Percentiles rank a stretch among this genome's conserved stretches.
These are phyloP conservation scores for Ophioderma brevispina DNA, from an alignment of 35 echinoderm and acorn worm genomes.

Conservation along the genomic window DNA sequence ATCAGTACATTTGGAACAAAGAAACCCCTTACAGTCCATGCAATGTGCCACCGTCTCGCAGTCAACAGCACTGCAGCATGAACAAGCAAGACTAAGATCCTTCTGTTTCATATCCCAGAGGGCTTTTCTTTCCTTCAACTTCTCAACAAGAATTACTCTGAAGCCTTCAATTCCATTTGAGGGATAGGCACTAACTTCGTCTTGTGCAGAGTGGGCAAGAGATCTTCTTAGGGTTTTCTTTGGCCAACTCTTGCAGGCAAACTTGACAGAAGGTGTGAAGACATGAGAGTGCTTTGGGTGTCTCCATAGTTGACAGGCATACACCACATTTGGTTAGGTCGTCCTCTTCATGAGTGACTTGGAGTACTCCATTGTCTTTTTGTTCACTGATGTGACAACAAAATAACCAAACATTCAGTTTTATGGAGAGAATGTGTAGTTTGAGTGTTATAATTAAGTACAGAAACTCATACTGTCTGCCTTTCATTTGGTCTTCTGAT, in stretches of 20 bases:
- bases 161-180: neutral
- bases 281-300: neutral
- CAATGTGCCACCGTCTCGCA: neutral
- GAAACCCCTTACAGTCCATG: neutral
- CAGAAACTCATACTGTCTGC: too few species aligned
- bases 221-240: neutral
- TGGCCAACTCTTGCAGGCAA: neutral
- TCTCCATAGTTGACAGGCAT: neutral
- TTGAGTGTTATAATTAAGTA: too few species aligned
- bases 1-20: neutral
- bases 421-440: too few species aligned
- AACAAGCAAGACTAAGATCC: neutral
- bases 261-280: neutral
- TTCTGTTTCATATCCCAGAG: neutral
- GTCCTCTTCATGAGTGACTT: neutral
- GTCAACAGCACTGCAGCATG: neutral
- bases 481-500: too few species aligned
- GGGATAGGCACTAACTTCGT: neutral
- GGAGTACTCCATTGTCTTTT: neutral
- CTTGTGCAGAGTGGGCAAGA: neutral
- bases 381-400: too few species aligned
- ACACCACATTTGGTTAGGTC: neutral
- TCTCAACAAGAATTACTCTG: neutral
- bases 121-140: constrained; percentile 5
- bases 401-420: too few species aligned